Evolutionary conservation across 2,113 vertebrate genomes (phyloP).

Genomic region (Cricetomys ansorgei): DNA sequence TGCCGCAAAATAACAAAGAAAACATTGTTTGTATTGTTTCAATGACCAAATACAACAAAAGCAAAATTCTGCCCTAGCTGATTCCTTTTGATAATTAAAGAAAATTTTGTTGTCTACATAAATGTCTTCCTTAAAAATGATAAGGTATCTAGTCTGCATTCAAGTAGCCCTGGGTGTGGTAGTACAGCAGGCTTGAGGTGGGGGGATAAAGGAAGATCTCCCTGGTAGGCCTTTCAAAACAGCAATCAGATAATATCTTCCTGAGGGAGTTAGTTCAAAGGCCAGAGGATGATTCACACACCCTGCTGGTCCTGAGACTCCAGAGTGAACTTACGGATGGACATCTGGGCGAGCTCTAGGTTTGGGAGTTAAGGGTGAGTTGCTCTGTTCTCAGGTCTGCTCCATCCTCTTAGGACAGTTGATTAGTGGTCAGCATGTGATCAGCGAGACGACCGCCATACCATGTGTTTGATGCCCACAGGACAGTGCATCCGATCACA

Average conservation of each 20-base stretch:
- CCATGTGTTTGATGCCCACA: background rate
- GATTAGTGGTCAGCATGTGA: too few species aligned
- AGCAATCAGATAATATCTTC: background rate
- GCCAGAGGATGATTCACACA: background rate
- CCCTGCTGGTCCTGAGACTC: background rate
- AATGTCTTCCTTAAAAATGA: slow-evolving; percentile 19
- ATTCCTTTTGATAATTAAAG: slow-evolving; percentile 51
- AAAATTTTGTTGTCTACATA: background rate
- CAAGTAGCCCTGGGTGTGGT: background rate
- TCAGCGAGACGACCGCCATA: too few species aligned
- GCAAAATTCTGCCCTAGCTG: background rate
- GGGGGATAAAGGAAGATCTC: background rate
- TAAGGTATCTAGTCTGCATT: background rate
- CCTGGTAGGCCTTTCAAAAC: background rate
- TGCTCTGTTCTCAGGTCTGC: background rate
- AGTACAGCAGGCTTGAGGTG: background rate
- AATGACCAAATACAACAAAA: background rate
- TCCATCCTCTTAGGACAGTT: background rate
- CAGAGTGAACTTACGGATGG: background rate
- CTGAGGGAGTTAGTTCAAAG: background rate
- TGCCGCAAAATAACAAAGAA: background rate
- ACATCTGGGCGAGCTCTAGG: background rate
- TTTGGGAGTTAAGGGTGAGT: background rate
- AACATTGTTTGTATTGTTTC: slow-evolving; percentile 8
- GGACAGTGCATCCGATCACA: background rate